A percentile compares a stretch with the other conserved stretches of the same genome.
phyloP scores from a whole-genome alignment of 2,113 vertebrate genomes.

The Herpetotheres cachinnans region DNA sequence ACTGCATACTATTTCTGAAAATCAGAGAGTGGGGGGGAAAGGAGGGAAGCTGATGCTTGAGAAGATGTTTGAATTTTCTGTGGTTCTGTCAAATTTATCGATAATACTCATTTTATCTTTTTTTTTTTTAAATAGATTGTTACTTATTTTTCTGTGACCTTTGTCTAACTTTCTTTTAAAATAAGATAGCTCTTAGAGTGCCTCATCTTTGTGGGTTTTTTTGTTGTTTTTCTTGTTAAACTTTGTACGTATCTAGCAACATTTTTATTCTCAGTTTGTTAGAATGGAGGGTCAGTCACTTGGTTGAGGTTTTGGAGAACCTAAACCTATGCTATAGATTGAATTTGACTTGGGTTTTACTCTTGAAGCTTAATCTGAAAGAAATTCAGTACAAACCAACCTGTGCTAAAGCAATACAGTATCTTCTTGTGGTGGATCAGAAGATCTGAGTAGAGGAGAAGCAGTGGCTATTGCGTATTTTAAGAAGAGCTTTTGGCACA shows the following conservation, averaged over 20 bases:
- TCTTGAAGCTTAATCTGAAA: background rate
- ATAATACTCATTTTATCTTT: background rate
- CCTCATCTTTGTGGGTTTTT: rapidly evolving
- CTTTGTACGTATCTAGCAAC: background rate
- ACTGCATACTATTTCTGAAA: background rate
- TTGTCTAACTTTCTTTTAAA: background rate
- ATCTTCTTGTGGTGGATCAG: background rate
- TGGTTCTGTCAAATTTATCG: background rate
- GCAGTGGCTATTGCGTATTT: background rate
- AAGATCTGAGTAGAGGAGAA: background rate
- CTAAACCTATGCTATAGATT: background rate
- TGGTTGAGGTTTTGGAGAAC: background rate
- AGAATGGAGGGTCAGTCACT: background rate
- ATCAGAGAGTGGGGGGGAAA: rapidly evolving
- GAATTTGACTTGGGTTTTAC: background rate
- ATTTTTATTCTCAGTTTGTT: background rate
- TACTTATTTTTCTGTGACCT: background rate
- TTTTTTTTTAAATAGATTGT: background rate
- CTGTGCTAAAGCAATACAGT: background rate
- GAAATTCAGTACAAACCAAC: background rate
- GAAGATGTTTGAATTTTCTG: background rate
- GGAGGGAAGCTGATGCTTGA: background rate
- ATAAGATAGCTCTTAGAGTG: background rate
- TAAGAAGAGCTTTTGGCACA: background rate
- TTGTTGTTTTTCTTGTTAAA: background rate